phyloP scores from a whole-genome alignment of 1,140 invertebrate species.

The Centruroides sculpturatus region DNA sequence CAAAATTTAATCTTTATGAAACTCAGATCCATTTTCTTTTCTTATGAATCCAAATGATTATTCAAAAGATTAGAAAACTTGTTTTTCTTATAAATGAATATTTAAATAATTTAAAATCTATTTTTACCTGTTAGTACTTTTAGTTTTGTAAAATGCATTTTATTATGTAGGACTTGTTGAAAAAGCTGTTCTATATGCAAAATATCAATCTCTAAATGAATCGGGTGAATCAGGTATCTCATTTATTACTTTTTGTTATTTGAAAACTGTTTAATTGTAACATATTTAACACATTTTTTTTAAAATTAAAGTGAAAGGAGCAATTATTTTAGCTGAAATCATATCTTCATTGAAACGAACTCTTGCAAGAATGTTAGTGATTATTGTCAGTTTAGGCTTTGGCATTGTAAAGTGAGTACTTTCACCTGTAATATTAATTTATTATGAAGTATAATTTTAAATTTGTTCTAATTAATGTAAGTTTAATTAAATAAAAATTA shows the following conservation, averaged over 20 bases:
- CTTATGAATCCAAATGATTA: no score
- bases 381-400: constrained; percentile 85
- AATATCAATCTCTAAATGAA: constrained; percentile 65
- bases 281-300: neutral
- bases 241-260: constrained; percentile 1
- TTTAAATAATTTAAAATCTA: no score
- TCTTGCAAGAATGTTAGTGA: constrained; percentile 77
- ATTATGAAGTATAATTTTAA: no score
- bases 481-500: no score
- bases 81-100: no score
- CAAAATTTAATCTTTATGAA: no score
- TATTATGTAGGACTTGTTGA: constrained; percentile 41
- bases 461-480: no score
- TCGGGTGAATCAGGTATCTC: constrained; percentile 42
- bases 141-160: no score
- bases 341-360: constrained; percentile 77
- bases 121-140: no score
- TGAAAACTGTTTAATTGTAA: neutral
- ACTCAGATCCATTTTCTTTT: no score
- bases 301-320: constrained; percentile 36
- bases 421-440: neutral
- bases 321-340: constrained; percentile 67
- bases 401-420: constrained; percentile 78
- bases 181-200: constrained; percentile 74
- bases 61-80: no score